phyloP scores from a whole-genome alignment of 2,113 vertebrate species.

The Lonchura striata region DNA sequence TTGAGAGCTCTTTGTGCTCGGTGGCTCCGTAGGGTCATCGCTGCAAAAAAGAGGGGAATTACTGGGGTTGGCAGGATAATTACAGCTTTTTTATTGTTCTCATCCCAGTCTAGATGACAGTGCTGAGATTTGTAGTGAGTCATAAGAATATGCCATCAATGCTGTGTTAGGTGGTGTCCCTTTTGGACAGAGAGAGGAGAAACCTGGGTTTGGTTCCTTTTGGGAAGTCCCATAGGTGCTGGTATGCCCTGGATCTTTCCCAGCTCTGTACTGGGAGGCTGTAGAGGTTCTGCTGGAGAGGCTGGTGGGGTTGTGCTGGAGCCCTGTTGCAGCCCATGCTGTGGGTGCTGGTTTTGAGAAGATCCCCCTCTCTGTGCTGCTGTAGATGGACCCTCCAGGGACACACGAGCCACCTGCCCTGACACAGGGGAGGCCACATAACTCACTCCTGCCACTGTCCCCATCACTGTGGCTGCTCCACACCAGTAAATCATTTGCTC shows the following conservation, averaged over 20 bases:
- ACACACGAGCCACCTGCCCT: neutral
- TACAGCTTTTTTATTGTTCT: constrained; percentile 17
- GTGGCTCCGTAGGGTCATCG: neutral
- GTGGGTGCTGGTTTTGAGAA: neutral
- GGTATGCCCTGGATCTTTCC: neutral
- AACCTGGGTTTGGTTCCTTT: neutral
- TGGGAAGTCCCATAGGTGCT: neutral
- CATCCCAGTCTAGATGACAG: neutral
- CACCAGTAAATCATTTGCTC: neutral
- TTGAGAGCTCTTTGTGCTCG: neutral
- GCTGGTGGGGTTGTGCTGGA: neutral
- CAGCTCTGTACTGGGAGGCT: fast-evolving
- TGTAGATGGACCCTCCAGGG: neutral
- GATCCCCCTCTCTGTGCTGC: neutral
- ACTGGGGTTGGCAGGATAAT: constrained; percentile 39
- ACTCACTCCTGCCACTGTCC: neutral
- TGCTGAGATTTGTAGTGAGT: neutral
- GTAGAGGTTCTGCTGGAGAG: neutral
- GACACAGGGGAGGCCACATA: fast-evolving
- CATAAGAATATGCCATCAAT: neutral
- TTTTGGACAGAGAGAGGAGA: neutral
- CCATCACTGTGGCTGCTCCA: fast-evolving
- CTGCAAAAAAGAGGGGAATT: constrained; percentile 19
- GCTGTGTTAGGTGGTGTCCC: neutral
- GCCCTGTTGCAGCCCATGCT: neutral